Conservation (phyloP, 2,797 vertebrate genomes). For the Argya squamiceps region DNA sequence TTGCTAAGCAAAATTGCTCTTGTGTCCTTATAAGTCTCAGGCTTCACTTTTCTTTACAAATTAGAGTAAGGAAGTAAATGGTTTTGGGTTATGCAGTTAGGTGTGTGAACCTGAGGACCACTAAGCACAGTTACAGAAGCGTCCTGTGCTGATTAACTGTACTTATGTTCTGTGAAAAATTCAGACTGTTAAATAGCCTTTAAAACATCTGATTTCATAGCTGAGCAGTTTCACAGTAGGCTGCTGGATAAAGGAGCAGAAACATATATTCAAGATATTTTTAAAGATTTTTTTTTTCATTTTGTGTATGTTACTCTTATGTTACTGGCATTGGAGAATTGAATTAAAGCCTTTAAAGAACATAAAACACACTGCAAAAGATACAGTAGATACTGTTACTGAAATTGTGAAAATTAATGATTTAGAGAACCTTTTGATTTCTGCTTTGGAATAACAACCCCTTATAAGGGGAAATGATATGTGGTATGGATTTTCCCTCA, state of each 20-base stretch:
- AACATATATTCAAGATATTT: not conserved
- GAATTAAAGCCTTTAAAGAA: constrained; percentile 2
- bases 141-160: not conserved
- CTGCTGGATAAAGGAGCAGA: not conserved
- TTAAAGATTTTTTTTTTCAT: not conserved
- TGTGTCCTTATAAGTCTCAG: not conserved
- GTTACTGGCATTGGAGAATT: not conserved
- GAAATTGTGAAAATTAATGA: not conserved
- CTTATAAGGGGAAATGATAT: not conserved
- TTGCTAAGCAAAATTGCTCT: not conserved
- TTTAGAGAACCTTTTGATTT: not conserved
- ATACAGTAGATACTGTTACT: not conserved
- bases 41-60: not conserved
- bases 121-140: not conserved
- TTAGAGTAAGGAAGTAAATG: not conserved
- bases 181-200: constrained; percentile 18
- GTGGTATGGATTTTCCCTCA: not conserved
- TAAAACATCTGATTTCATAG: constrained; percentile 30
- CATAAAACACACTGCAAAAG: not conserved
- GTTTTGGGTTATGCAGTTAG: not conserved
- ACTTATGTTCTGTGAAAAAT: not conserved
- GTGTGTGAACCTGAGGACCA: not conserved
- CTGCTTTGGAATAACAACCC: not conserved
- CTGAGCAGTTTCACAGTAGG: constrained; percentile 11
- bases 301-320: not conserved